Conservation (phyloP, 2,888 invertebrate genomes). For the Perizoma flavofasciatum region DNA sequence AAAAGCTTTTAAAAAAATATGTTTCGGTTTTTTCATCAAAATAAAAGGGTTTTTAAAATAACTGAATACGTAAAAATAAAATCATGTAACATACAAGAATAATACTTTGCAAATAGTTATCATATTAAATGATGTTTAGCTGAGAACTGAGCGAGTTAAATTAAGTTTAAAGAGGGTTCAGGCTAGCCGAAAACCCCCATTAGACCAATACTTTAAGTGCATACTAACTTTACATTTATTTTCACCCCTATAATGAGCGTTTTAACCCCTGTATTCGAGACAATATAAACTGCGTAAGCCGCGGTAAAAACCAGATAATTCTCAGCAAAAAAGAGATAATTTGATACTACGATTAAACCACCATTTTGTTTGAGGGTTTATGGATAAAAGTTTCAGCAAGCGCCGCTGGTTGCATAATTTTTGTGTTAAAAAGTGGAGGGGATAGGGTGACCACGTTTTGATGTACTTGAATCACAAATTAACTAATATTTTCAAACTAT, state of each 20-base stretch:
- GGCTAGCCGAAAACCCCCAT: neutral
- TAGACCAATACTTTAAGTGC: neutral
- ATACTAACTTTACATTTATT: slow-evolving; percentile 9
- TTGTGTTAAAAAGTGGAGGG: slow-evolving; percentile 49
- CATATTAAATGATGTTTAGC: too few relatives aligned
- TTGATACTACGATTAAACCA: slow-evolving; percentile 58
- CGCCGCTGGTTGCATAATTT: slow-evolving; percentile 56
- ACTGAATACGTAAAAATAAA: too few relatives aligned
- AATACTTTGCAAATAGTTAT: too few relatives aligned
- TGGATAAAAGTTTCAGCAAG: slow-evolving; percentile 50
- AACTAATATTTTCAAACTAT: too few relatives aligned
- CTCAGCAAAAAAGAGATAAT: slow-evolving; percentile 57
- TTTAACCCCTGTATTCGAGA: slow-evolving; percentile 11
- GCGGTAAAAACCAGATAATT: slow-evolving; percentile 19
- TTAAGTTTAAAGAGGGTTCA: neutral
- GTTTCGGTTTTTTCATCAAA: too few relatives aligned
- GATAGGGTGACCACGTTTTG: slow-evolving; percentile 9
- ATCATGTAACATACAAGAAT: too few relatives aligned
- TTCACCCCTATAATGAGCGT: slow-evolving; percentile 9
- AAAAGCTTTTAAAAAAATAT: too few relatives aligned
- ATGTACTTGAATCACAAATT: neutral
- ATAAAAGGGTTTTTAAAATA: too few relatives aligned
- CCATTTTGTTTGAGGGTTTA: slow-evolving; percentile 56
- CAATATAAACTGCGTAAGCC: slow-evolving; percentile 21
- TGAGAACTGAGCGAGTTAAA: slow-evolving; percentile 20